A percentile compares a stretch with the other conserved stretches of the same genome.
These are phyloP conservation scores for Lepetodrilus schrolli DNA, from an alignment of 2,888 invertebrate species.

Conservation along the genomic window DNA sequence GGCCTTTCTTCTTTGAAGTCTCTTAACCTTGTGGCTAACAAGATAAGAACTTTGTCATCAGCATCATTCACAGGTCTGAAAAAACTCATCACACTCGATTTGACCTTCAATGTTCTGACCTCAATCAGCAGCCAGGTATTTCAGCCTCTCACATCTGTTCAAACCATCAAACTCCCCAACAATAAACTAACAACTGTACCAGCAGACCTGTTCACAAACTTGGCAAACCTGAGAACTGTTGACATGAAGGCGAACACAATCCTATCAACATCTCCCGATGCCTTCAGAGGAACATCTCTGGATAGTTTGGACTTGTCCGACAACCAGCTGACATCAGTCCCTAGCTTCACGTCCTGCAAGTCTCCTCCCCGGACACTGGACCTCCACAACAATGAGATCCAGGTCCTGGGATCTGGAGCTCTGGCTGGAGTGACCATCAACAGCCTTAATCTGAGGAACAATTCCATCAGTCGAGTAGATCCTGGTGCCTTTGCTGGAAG, in stretches of 20 bases:
- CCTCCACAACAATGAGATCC: slow-evolving; percentile 46
- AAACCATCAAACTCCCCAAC: slow-evolving; percentile 29
- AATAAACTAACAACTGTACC: slow-evolving; percentile 43
- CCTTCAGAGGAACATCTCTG: slow-evolving; percentile 44
- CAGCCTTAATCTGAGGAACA: slow-evolving; percentile 46
- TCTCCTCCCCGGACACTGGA: slow-evolving; percentile 28
- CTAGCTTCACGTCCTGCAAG: slow-evolving; percentile 34
- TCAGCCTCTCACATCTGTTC: slow-evolving; percentile 24
- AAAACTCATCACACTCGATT: slow-evolving; percentile 33
- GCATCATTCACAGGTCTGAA: slow-evolving; percentile 43
- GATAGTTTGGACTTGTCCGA: slow-evolving; percentile 47
- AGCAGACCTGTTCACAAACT: slow-evolving; percentile 43
- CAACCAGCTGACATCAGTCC: slow-evolving; percentile 45
- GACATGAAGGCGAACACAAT: slow-evolving; percentile 47
- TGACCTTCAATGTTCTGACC: slow-evolving; percentile 48
- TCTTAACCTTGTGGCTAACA: slow-evolving; percentile 45
- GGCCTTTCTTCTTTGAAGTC: slow-evolving; percentile 39
- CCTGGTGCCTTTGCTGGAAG: slow-evolving; percentile 47
- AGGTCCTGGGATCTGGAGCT: slow-evolving; percentile 33
- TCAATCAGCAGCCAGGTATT: slow-evolving; percentile 43
- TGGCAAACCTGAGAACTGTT: slow-evolving; percentile 41
- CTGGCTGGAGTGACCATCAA: slow-evolving; percentile 40
- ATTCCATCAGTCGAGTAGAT: slow-evolving; percentile 42
- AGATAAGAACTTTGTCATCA: slow-evolving; percentile 23
- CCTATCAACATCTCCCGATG: slow-evolving; percentile 34